phyloP scores from a whole-genome alignment of 1,140 invertebrate species.

The Kradibia gibbosae region DNA sequence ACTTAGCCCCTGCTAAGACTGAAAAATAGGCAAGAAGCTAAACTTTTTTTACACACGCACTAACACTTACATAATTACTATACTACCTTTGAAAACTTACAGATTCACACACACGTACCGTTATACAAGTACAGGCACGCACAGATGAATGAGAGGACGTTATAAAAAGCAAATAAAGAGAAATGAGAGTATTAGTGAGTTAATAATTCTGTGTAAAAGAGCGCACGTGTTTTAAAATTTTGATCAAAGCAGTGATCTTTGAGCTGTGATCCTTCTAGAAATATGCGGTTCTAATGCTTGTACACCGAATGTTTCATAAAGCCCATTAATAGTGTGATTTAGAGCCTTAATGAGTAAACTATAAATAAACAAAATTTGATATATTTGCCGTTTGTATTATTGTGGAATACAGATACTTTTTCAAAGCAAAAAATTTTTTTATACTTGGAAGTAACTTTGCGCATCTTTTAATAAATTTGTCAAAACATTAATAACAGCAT shows the following conservation, averaged over 20 bases:
- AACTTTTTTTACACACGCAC: slow-evolving; percentile 13
- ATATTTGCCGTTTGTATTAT: slow-evolving; percentile 45
- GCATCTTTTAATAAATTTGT: slow-evolving; percentile 45
- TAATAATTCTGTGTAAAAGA: slow-evolving; percentile 22
- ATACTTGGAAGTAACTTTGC: slow-evolving; percentile 33
- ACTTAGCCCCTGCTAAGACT: slow-evolving; percentile 52
- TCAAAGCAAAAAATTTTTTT: slow-evolving; percentile 33
- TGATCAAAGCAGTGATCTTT: slow-evolving; percentile 52
- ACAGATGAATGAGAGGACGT: slow-evolving; percentile 10
- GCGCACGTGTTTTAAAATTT: slow-evolving; percentile 38
- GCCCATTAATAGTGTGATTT: slow-evolving; percentile 42
- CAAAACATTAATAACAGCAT: slow-evolving; percentile 22
- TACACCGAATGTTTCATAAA: slow-evolving; percentile 47
- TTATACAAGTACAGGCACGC: too few species aligned
- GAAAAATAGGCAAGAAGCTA: slow-evolving; percentile 38
- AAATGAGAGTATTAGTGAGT: slow-evolving; percentile 16
- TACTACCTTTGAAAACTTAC: too few species aligned
- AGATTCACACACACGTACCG: too few species aligned
- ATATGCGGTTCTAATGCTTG: slow-evolving; percentile 49
- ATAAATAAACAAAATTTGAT: slow-evolving; percentile 50
- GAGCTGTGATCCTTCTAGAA: slow-evolving; percentile 55
- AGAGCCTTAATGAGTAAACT: slow-evolving; percentile 48
- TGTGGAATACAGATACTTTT: slow-evolving; percentile 31
- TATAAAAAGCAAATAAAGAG: not conserved
- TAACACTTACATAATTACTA: too few species aligned